phyloP scores from a whole-genome alignment of 2,888 invertebrate species.

The Cremastobaeus sp. region DNA sequence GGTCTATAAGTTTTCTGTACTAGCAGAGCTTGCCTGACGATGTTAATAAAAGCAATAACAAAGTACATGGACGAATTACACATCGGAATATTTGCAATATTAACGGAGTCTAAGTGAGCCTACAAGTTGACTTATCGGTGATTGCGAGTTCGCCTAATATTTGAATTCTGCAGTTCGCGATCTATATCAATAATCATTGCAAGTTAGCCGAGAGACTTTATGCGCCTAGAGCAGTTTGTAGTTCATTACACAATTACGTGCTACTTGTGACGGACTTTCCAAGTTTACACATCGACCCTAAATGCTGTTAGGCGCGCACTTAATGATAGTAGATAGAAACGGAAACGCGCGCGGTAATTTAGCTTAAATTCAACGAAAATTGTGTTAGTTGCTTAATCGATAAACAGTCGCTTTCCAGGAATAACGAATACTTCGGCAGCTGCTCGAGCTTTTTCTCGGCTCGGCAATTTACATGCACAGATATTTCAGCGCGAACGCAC shows the following conservation, averaged over 20 bases:
- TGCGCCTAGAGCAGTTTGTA: slow-evolving; percentile 58
- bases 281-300: slow-evolving; percentile 55
- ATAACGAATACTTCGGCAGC: background rate
- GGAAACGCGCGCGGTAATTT: slow-evolving; percentile 37
- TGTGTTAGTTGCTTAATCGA: slow-evolving; percentile 22
- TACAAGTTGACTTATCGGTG: too few species aligned
- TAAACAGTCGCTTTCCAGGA: slow-evolving; percentile 7
- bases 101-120: too few species aligned
- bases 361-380: slow-evolving; percentile 32
- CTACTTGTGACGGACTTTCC: slow-evolving; percentile 51
- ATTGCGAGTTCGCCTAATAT: too few species aligned
- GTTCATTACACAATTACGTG: slow-evolving; percentile 61
- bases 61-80: too few species aligned
- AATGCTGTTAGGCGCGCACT: slow-evolving; percentile 46
- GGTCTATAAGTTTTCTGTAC: too few species aligned
- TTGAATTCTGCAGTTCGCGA: slow-evolving; percentile 24
- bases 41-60: too few species aligned
- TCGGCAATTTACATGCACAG: background rate
- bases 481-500: background rate
- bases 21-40: too few species aligned
- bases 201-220: slow-evolving; percentile 50
- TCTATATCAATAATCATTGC: slow-evolving; percentile 44
- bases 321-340: slow-evolving; percentile 43
- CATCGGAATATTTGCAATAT: too few species aligned
- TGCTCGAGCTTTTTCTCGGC: background rate